Conservation (phyloP, 30 jellyfish, hydroid and myxozoan species). For the Chrysaora quinquecirrha region DNA sequence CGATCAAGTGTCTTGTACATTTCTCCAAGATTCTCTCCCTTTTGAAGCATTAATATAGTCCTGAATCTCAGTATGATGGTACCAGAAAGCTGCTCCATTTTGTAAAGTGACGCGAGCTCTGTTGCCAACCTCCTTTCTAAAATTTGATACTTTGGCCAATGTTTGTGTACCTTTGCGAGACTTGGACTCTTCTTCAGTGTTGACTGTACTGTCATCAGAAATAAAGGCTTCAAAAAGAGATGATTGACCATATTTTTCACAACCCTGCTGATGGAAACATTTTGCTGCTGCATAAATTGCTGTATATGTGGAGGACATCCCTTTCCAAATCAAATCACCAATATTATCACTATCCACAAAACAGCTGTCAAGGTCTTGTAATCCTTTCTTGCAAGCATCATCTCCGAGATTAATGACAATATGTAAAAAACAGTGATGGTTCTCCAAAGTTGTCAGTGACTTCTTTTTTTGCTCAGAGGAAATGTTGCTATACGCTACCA, state of each 20-base stretch:
- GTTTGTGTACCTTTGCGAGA: slow-evolving; percentile 1
- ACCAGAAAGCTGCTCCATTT: slow-evolving; percentile 39
- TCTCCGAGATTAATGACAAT: slow-evolving; percentile 32
- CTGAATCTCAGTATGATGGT: slow-evolving; percentile 14
- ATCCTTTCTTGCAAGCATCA: slow-evolving; percentile 46
- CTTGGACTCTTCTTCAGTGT: background rate
- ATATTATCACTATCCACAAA: slow-evolving; percentile 7
- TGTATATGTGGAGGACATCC: slow-evolving; percentile 27
- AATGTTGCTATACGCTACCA: background rate
- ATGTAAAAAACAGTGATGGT: slow-evolving; percentile 43
- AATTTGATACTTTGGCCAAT: slow-evolving; percentile 8
- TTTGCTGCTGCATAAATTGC: slow-evolving; percentile 28
- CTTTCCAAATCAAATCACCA: background rate
- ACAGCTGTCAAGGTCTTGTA: slow-evolving; percentile 25
- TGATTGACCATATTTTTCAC: slow-evolving; percentile 16
- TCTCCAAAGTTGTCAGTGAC: background rate
- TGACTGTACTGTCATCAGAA: background rate
- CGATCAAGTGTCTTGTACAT: background rate
- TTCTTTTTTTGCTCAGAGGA: background rate
- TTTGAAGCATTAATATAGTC: slow-evolving; percentile 4
- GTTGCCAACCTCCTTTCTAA: slow-evolving; percentile 44
- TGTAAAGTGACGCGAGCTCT: slow-evolving; percentile 29
- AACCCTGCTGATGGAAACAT: slow-evolving; percentile 21
- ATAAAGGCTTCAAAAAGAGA: slow-evolving; percentile 1
- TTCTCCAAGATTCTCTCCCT: background rate